Evolutionary conservation across 1,140 invertebrate species (phyloP).

Genomic region (Lamellibrachia luymesi): DNA sequence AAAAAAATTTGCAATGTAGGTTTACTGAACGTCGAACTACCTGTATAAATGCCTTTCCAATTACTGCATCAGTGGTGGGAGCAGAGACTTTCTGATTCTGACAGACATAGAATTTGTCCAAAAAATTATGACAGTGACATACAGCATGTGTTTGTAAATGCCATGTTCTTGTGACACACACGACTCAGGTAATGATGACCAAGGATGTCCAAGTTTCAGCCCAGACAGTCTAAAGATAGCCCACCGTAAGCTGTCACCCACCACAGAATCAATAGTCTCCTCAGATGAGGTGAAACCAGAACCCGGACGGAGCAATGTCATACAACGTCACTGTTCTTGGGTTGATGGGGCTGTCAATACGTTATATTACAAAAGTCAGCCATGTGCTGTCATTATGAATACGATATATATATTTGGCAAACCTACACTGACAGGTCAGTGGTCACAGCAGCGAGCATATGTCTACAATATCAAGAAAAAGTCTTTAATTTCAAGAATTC

Average conservation of each 20-base stretch:
- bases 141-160: neutral
- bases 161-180: neutral
- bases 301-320: neutral
- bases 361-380: neutral
- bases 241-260: neutral
- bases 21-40: neutral
- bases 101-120: neutral
- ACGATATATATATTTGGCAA: neutral
- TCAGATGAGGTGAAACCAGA: neutral
- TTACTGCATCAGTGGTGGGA: neutral
- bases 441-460: neutral
- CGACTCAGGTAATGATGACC: neutral
- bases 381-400: neutral
- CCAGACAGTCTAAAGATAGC: slow-evolving; percentile 4
- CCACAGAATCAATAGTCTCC: slow-evolving; percentile 1
- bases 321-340: neutral
- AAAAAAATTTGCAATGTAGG: neutral
- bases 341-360: neutral
- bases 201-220: neutral
- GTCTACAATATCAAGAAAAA: neutral
- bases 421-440: neutral
- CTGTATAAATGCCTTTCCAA: neutral
- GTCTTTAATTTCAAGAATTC: no score
- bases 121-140: neutral
- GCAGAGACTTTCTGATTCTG: neutral